Percentiles rank a stretch among this genome's conserved stretches.
Conservation (phyloP, 2,113 vertebrate genomes). For the Narcine bancroftii region DNA sequence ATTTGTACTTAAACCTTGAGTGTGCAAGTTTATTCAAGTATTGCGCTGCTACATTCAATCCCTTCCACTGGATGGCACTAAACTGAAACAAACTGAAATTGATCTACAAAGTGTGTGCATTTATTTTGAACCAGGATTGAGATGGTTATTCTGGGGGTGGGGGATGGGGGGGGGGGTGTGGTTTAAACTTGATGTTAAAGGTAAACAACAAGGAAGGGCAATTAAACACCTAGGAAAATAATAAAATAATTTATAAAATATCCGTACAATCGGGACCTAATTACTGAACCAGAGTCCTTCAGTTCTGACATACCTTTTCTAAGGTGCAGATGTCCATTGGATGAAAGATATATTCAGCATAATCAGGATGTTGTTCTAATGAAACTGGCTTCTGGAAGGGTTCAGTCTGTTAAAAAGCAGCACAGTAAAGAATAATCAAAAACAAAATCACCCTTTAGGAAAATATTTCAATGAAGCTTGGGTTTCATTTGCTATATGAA, state of each 20-base stretch:
- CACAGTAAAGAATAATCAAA: not conserved
- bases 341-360: constrained; percentile 96
- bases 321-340: constrained; percentile 93
- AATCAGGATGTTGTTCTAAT: constrained; percentile 93
- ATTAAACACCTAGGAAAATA: not conserved
- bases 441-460: not conserved
- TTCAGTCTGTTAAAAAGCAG: constrained; percentile 70
- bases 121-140: not conserved
- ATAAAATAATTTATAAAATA: not conserved
- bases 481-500: not conserved
- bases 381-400: constrained; percentile 96
- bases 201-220: not conserved
- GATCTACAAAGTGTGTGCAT: not conserved
- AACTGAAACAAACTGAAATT: not conserved
- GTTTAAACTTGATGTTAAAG: not conserved
- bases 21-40: not conserved
- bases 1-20: not conserved
- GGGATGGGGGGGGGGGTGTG: no score
- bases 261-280: not conserved
- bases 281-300: no score
- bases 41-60: not conserved
- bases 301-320: constrained; percentile 76
- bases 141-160: no score
- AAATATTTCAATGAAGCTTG: not conserved
- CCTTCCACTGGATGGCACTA: constrained; percentile 18